phyloP scores from a whole-genome alignment of 2,888 invertebrate genomes.

The Tromatobia lineatoria region DNA sequence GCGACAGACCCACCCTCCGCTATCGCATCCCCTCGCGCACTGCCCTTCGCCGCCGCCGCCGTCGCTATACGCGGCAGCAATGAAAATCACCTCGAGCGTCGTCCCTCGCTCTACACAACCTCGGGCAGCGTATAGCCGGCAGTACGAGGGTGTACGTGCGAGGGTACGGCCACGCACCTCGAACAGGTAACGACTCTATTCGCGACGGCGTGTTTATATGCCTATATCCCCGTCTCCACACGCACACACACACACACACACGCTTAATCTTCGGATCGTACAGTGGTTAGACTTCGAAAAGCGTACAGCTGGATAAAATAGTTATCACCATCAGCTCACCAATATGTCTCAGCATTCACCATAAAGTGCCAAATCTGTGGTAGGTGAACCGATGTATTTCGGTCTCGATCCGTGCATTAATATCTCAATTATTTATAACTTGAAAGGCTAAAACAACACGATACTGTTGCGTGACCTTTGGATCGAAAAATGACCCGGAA shows the following conservation, averaged over 20 bases:
- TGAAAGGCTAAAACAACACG: no score
- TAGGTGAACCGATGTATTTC: background rate
- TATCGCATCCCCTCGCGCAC: background rate
- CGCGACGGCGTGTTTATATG: constrained; percentile 17
- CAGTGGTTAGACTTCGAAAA: background rate
- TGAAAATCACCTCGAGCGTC: constrained; percentile 25
- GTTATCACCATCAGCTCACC: background rate
- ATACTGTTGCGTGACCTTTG: no score
- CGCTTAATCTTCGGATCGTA: background rate
- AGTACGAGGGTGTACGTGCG: constrained; percentile 63
- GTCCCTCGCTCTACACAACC: constrained; percentile 20
- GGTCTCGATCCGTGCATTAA: background rate
- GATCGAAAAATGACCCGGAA: no score
- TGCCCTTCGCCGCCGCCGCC: background rate
- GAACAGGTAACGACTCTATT: constrained; percentile 42
- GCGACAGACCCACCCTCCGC: no score
- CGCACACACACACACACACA: background rate
- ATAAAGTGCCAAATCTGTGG: background rate
- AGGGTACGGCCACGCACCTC: constrained; percentile 54
- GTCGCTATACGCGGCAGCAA: constrained; percentile 19
- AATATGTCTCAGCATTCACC: background rate
- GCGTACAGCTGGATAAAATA: background rate
- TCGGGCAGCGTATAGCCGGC: constrained; percentile 56
- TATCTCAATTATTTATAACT: background rate
- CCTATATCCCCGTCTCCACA: background rate